Base-by-base conservation (phyloP, 2,113 vertebrate species). In the Gadus macrocephalus region DNA sequence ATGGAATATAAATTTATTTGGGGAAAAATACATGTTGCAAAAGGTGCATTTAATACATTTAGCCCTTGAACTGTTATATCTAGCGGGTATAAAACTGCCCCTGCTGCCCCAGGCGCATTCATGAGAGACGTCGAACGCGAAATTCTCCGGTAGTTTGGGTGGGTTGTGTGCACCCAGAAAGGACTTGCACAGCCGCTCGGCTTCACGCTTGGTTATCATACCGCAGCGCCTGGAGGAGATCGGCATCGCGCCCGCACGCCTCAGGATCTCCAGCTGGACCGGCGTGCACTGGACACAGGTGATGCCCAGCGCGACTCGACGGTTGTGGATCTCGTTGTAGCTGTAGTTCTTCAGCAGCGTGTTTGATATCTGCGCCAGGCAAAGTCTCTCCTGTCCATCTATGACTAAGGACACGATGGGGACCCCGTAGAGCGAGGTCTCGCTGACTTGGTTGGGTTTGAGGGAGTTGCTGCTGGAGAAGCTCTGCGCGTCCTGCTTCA, bases 361-460 rank as follows among this genome's bases (percentile, higher is more conserved):
- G 88, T 96, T 96, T 27, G 95, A 96, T 74, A 96, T 96, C 87
- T 96, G 95, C n/a, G 95, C 95, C 85, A 96, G 85, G 70, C 95
- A 96, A 69, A 96, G 93, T 60, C 95, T 91, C 86, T 96, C 96
- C 88, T 93, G 94, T 0, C 95, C 95, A 88, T 98, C 96, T 80
- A 98, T 98, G 68, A 97, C 94, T 89, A 98, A 88, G 5, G 90
- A 96, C 28, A 98, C 96, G 84, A 98, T 97, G 83, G 95, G 95
- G 49, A 98, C 94, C 60, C 95, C 96, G 85, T 98, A 98, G 85
- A 98, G 89, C 11, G 93, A 93, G 42, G 95, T 94, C 91, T 98
- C 95, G 28, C 96, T 95, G 85, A 98, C 96, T 84, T 96, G 95
- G 89, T 98, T 98, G 25, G 96, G 94, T 75, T 96, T 98, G 73